Evolutionary conservation across 2,888 invertebrate species (phyloP).

Genomic region (Drosophila affinis): DNA sequence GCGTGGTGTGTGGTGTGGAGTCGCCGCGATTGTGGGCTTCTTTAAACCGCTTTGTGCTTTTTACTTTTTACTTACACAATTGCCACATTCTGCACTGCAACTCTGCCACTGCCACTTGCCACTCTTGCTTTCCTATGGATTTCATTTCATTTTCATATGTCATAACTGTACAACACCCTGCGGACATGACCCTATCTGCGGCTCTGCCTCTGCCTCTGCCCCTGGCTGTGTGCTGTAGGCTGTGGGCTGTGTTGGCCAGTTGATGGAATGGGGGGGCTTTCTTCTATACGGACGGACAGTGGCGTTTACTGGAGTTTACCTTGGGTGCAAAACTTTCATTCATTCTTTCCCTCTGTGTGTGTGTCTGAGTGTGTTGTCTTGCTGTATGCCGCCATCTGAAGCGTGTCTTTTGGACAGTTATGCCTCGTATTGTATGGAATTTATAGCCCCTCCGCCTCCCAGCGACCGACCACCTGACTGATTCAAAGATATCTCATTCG

Average conservation of each 20-base stretch:
- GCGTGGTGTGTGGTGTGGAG: slow-evolving; percentile 13
- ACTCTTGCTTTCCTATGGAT: slow-evolving; percentile 66
- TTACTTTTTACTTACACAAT: slow-evolving; percentile 48
- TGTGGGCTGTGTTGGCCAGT: slow-evolving; percentile 9
- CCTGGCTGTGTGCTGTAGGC: background rate
- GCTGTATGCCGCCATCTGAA: slow-evolving; percentile 33
- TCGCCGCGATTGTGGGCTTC: slow-evolving; percentile 31
- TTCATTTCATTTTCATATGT: slow-evolving; percentile 62
- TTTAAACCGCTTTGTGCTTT: slow-evolving; percentile 40
- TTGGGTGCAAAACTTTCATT: slow-evolving; percentile 55
- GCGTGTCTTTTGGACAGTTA: slow-evolving; percentile 51
- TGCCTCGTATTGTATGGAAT: slow-evolving; percentile 26
- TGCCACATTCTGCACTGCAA: slow-evolving; percentile 49
- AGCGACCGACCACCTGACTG: slow-evolving; percentile 13
- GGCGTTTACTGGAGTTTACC: slow-evolving; percentile 44
- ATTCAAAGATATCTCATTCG: background rate
- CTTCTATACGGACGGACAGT: slow-evolving; percentile 53
- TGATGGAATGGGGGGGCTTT: slow-evolving; percentile 41
- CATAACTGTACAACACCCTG: slow-evolving; percentile 59
- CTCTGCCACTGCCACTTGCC: no score
- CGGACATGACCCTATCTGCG: slow-evolving; percentile 6
- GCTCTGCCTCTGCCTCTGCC: background rate
- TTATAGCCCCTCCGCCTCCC: background rate
- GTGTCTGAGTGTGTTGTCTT: slow-evolving; percentile 9
- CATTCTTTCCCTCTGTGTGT: slow-evolving; percentile 29